Evolutionary conservation across 2,113 vertebrate genomes (phyloP), one percentile per base, ranked within the genome.

Genomic region (Balaeniceps rex): DNA sequence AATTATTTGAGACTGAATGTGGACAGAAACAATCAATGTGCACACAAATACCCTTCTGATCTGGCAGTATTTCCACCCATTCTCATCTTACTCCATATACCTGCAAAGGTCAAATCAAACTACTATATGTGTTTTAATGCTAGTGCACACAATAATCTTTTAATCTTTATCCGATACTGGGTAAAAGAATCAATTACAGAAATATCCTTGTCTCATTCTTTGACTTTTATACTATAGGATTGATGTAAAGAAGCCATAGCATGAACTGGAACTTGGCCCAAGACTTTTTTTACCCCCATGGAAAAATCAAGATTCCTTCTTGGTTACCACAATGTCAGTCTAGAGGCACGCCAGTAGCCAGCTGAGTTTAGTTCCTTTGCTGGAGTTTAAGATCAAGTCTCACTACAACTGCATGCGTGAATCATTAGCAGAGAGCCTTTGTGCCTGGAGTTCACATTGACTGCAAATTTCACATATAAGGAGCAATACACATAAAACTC

Each of bases 351-450:
- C 71, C 65, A 64, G 12, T n/a, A 91, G 40, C 40, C 63, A 85
- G 38, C 12, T 82, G 54, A 91, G 40, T 79, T 78, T 65, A 82
- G 85, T 91, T 92, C 12, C 12, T 9, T 19, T 38, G 40, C 52
- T 87, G 49, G 54, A 85, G 77, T 91, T 93, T 28, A 85, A 49
- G 57, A 94, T 94, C 70, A 77, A 85, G 44, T 34, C 40, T 76
- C 63, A 11, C 49, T 84, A n/a, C 14, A 54, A 74, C 23, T 51
- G 33, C 29, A 83, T 38, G 8, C 0, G 15, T 91, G 83, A 94
- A 63, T 92, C 57, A 81, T 90, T 88, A 72, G 47, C 72, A 86
- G 65, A 51, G 16, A 68, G 28, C 4, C 29, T 10, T 58, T 54
- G 46, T 51, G 79, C 52, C 31, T 4, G 13, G 11, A 0, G 0